Conservation (phyloP, 37 sponge, comb jelly and placozoan genomes). For the Crambe crambe region DNA sequence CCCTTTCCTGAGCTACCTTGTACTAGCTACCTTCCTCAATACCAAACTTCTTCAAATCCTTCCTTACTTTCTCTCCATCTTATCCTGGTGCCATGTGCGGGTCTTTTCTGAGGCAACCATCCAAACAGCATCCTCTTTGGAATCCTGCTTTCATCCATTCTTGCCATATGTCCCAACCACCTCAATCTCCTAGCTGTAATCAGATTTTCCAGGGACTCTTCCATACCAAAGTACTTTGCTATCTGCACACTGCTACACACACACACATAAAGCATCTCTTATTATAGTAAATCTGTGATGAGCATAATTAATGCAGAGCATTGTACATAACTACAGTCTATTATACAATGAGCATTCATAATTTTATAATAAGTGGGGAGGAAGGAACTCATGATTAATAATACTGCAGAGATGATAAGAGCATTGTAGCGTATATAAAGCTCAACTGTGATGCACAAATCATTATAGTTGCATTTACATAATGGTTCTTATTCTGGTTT, state of each 20-base stretch:
- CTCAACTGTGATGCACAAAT: too few species aligned
- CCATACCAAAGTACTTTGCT: conserved; percentile 15
- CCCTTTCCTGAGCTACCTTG: not conserved
- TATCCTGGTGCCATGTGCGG: not conserved
- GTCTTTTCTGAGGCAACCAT: conserved; percentile 16
- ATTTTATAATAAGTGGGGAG: too few species aligned
- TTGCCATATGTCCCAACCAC: conserved; percentile 19
- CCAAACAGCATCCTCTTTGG: conserved; percentile 33
- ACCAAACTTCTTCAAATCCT: not conserved
- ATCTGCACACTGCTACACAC: not conserved
- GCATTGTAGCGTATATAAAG: too few species aligned
- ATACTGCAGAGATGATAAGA: too few species aligned
- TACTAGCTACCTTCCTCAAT: not conserved
- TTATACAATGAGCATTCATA: too few species aligned
- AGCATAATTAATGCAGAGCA: too few species aligned
- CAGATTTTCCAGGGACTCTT: not conserved
- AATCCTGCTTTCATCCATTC: conserved; percentile 10
- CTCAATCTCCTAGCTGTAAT: conserved; percentile 13
- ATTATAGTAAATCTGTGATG: not conserved
- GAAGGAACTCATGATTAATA: too few species aligned
- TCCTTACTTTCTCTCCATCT: not conserved
- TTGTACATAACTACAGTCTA: too few species aligned
- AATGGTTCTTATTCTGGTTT: too few species aligned
- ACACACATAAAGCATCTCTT: not conserved
- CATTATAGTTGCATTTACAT: too few species aligned